These are phyloP conservation scores for Dysidea cf. avara DNA, from an alignment of 37 sponge, comb jelly and placozoan genomes.

Conservation along the genomic window DNA sequence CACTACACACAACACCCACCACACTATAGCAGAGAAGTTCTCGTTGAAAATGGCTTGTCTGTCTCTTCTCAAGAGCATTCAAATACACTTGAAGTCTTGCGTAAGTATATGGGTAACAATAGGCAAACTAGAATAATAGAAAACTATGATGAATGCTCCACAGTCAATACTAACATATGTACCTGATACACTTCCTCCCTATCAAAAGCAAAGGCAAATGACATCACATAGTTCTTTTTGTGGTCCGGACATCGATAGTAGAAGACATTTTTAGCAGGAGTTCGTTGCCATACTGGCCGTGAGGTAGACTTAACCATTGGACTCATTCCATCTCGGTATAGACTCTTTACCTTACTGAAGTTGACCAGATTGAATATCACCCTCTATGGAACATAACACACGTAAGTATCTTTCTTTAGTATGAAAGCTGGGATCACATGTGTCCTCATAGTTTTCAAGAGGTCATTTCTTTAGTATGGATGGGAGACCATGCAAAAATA, in stretches of 20 bases:
- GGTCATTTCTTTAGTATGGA: no score
- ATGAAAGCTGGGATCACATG: no score
- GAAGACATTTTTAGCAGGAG: constrained; percentile 88
- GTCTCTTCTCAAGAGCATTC: constrained; percentile 43
- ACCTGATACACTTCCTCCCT: constrained; percentile 84
- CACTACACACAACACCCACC: no score
- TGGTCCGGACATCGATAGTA: constrained; percentile 95
- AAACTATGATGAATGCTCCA: not conserved
- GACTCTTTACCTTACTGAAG: constrained; percentile 93
- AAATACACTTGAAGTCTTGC: constrained; percentile 70
- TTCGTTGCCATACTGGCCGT: constrained; percentile 85
- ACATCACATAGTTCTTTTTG: constrained; percentile 87
- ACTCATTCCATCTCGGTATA: constrained; percentile 94
- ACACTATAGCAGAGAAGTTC: constrained; percentile 72
- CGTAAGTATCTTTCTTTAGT: no score
- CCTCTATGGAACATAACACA: constrained; percentile 65
- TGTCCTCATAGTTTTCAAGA: no score
- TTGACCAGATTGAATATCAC: constrained; percentile 95
- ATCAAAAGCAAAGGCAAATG: constrained; percentile 93
- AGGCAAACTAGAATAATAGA: constrained; percentile 80
- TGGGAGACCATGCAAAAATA: no score
- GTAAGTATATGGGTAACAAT: constrained; percentile 94
- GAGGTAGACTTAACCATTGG: constrained; percentile 91
- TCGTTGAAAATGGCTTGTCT: constrained; percentile 36
- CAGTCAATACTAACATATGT: not conserved